Evolutionary conservation across 2,113 vertebrate species (phyloP).

Genomic region (Thymallus thymallus): DNA sequence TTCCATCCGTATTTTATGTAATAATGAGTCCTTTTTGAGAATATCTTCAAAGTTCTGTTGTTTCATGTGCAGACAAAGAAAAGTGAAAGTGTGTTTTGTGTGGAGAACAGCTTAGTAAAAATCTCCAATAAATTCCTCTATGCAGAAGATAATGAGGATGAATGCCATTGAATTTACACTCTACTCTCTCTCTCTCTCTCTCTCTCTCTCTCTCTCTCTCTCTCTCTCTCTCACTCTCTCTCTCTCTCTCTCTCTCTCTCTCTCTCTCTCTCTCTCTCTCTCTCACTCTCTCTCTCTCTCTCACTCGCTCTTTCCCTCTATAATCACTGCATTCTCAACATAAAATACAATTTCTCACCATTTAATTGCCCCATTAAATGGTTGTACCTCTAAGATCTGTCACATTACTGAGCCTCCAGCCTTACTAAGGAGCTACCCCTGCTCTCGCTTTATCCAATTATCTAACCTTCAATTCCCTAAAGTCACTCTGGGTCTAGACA

Average conservation of each 20-base stretch:
- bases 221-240: no score
- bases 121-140: slow-evolving; percentile 12
- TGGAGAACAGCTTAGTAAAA: slow-evolving; percentile 13
- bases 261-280: not conserved
- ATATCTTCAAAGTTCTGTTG: no score
- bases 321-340: slow-evolving; percentile 55
- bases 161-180: slow-evolving; percentile 53
- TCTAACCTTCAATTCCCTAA: slow-evolving; percentile 56
- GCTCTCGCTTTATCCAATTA: slow-evolving; percentile 64
- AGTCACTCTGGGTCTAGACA: slow-evolving; percentile 46
- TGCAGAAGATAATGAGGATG: slow-evolving; percentile 56
- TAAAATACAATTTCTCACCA: slow-evolving; percentile 56
- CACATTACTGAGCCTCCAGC: slow-evolving; percentile 61
- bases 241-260: no score
- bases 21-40: not conserved
- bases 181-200: not conserved
- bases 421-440: slow-evolving; percentile 64
- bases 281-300: not conserved
- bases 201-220: no score
- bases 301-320: slow-evolving; percentile 15
- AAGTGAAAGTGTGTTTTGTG: not conserved
- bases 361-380: slow-evolving; percentile 74
- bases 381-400: slow-evolving; percentile 66
- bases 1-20: not conserved
- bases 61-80: not conserved